A percentile compares a stretch with the other conserved stretches of the same genome.
Evolutionary conservation across 2,888 invertebrate species (phyloP).

Genomic region (Coleophora deauratella): DNA sequence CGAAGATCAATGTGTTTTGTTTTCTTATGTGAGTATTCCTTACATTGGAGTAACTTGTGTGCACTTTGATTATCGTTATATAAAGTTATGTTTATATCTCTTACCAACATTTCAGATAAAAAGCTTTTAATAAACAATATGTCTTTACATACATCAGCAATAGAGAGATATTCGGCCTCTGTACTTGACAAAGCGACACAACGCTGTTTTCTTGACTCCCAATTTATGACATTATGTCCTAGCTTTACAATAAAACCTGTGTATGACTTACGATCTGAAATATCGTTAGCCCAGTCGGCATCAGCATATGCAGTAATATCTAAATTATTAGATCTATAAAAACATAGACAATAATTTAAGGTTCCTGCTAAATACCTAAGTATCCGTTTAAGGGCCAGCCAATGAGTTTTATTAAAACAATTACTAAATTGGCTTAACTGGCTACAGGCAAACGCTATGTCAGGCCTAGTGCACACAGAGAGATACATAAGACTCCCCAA

Average conservation of each 20-base stretch:
- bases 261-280: slow-evolving; percentile 8
- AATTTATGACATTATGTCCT: slow-evolving; percentile 8
- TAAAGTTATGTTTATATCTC: slow-evolving; percentile 1
- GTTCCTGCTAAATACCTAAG: slow-evolving; percentile 15
- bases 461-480: slow-evolving; percentile 13
- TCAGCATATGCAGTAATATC: slow-evolving; percentile 10
- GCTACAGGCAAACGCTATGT: slow-evolving; percentile 14
- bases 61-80: slow-evolving; percentile 11
- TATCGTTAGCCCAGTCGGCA: slow-evolving; percentile 11
- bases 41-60: slow-evolving; percentile 7
- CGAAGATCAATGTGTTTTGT: slow-evolving; percentile 10
- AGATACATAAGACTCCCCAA: slow-evolving; percentile 17
- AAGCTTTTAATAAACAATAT: slow-evolving; percentile 9
- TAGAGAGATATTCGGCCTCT: slow-evolving; percentile 10
- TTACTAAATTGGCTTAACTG: too few species aligned
- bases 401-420: slow-evolving; percentile 13
- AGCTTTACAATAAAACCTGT: slow-evolving; percentile 8
- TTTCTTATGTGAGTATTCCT: slow-evolving; percentile 8
- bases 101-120: slow-evolving; percentile 4
- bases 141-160: slow-evolving; percentile 9
- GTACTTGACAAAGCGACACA: slow-evolving; percentile 7
- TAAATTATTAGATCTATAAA: slow-evolving; percentile 2
- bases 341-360: slow-evolving; percentile 7
- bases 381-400: slow-evolving; percentile 14
- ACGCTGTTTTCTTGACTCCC: slow-evolving; percentile 13